Percentiles rank a stretch among this genome's conserved stretches.
Evolutionary conservation across 2,888 invertebrate species (phyloP).

Genomic region (Heliconius erato): DNA sequence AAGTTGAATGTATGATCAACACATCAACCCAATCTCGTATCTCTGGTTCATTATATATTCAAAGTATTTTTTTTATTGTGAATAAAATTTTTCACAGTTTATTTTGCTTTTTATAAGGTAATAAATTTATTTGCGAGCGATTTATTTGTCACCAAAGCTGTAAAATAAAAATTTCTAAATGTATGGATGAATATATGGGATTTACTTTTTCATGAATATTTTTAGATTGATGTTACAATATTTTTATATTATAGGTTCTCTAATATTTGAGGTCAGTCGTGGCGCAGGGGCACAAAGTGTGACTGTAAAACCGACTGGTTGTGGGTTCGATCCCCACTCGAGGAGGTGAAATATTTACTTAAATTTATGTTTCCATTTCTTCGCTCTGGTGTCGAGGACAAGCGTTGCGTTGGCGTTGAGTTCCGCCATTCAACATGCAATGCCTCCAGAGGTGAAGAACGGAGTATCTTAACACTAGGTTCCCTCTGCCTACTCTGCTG

Average conservation of each 20-base stretch:
- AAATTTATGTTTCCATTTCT: no score
- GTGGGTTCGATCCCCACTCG: no score
- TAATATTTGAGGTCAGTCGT: no score
- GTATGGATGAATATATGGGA: conserved; percentile 3
- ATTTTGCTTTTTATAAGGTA: conserved; percentile 15
- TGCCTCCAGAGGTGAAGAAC: no score
- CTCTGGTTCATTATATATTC: background rate
- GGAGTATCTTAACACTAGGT: no score
- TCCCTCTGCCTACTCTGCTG: no score
- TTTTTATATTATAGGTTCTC: background rate
- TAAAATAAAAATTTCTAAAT: conserved; percentile 9
- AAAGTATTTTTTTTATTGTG: conserved; percentile 9
- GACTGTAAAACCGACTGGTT: no score
- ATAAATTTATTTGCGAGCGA: conserved; percentile 15
- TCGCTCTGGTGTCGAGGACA: no score
- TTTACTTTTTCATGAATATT: background rate
- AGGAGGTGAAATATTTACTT: no score
- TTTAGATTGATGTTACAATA: background rate
- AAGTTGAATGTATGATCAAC: background rate
- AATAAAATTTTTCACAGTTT: conserved; percentile 20
- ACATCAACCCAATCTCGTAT: background rate
- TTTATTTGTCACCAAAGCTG: conserved; percentile 1
- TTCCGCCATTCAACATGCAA: no score
- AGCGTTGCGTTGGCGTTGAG: no score
- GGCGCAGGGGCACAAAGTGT: no score